These are phyloP conservation scores for Macaca mulatta DNA, from an alignment of 2,113 vertebrate genomes.

Conservation along the genomic window DNA sequence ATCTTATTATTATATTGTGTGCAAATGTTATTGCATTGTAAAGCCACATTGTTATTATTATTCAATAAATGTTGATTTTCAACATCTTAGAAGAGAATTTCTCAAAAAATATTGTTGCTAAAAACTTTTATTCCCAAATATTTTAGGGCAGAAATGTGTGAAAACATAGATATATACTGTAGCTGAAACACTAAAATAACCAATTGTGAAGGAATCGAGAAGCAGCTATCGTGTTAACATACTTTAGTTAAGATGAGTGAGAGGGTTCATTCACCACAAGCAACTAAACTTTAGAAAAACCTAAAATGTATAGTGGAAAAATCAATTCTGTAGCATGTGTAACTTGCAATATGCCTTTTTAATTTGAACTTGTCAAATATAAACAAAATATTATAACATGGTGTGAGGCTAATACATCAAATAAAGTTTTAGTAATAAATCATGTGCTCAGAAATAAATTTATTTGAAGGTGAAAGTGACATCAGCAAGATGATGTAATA, in stretches of 20 bases:
- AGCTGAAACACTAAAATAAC: background rate
- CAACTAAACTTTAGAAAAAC: background rate
- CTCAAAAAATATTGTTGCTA: background rate
- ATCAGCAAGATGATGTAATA: too few species aligned
- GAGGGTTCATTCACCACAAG: background rate
- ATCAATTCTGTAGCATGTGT: background rate
- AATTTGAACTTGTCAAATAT: background rate
- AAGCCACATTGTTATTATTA: background rate
- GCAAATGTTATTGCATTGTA: background rate
- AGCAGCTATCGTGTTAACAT: too few species aligned
- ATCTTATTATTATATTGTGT: too few species aligned
- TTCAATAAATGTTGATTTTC: background rate
- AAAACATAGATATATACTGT: background rate
- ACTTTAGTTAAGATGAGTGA: background rate
- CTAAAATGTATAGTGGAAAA: background rate
- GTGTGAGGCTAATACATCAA: background rate
- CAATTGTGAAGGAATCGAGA: too few species aligned
- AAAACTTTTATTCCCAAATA: background rate
- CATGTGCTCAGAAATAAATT: background rate
- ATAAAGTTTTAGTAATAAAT: background rate
- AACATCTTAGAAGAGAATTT: background rate
- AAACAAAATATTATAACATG: background rate
- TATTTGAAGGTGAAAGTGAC: background rate
- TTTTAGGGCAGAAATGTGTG: background rate
- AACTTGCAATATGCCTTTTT: background rate